Conservation (phyloP, 2,797 vertebrate species). For the Molothrus aeneus region DNA sequence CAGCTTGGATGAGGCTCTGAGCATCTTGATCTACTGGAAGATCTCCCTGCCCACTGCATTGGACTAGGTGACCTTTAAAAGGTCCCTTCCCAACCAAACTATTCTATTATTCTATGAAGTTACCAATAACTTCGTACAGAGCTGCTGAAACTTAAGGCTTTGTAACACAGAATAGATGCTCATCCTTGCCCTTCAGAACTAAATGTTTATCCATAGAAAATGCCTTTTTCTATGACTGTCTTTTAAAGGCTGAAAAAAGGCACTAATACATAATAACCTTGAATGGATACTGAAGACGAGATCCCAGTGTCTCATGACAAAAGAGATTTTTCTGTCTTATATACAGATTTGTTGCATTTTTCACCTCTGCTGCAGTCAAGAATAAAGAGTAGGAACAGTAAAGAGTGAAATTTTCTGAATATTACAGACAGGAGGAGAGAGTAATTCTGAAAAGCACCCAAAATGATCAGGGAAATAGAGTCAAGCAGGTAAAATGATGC, state of each 20-base stretch:
- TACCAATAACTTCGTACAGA: background rate
- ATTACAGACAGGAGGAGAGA: background rate
- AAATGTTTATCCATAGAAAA: background rate
- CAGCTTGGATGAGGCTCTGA: background rate
- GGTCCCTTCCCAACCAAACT: background rate
- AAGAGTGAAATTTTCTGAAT: background rate
- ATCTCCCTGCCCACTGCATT: background rate
- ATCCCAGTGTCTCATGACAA: background rate
- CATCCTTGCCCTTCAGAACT: background rate
- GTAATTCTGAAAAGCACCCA: background rate
- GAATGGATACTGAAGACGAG: background rate
- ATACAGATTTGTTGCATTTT: background rate
- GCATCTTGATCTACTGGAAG: background rate
- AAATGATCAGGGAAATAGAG: background rate
- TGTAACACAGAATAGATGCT: background rate
- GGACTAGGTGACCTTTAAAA: background rate
- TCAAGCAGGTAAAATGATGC: slow-evolving; percentile 6
- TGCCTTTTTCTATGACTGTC: background rate
- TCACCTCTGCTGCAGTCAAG: background rate
- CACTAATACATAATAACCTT: background rate
- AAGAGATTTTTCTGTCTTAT: background rate
- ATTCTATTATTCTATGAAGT: background rate
- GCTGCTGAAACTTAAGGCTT: background rate
- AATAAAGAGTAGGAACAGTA: background rate
- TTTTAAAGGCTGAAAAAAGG: background rate